Evolutionary conservation across 2,888 invertebrate genomes (phyloP), one percentile per base, ranked within the genome.

Genomic region (Apoderus coryli): DNA sequence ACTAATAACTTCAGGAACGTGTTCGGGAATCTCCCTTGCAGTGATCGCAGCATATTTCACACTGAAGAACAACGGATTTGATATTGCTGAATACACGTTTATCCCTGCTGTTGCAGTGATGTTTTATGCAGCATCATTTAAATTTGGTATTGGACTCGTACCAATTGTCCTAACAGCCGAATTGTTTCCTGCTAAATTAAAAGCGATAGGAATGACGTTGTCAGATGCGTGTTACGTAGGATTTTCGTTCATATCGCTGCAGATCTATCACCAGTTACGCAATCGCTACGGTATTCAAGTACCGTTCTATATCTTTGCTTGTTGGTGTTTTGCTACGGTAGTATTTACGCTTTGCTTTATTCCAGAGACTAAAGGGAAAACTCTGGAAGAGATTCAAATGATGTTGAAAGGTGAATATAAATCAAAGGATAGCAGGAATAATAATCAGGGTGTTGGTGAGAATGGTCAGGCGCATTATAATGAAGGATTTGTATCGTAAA

Each of bases 151-250:
- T 4, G 59, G 57, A 4, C 45, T 55, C 26, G 55, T 59, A 3
- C 57, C 59, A 0, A 55, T 57, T 14, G 54, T 59, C 1, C 42
- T 57, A 30, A 57, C 57, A 4, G 57, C 54, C 0, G 59, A 59
- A 38, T 32, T 59, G 7, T 59, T 59, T 37, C 57, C 59, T 1
- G 56, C 59, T 3, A 53, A 50, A 34, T 50, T 57, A 10, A 59
- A 59, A 45, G 59, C 57, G 2, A 49, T 54, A 36, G 59, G 57
- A 3, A 57, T 58, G 57, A 56, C 59, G 1, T 35, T 56, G 22
- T 50, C 57, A 2, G 58, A 59, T 32, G 46, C 50, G 2, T 48
- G 52, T 43, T 59, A 57, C 34, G 52, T 57, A 2, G 43, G 52
- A 7, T 55, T 55, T 39, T 52, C 53, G 2, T 42, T 55, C 2